Base-by-base conservation (phyloP, 2,113 vertebrate species). In the Coturnix japonica region DNA sequence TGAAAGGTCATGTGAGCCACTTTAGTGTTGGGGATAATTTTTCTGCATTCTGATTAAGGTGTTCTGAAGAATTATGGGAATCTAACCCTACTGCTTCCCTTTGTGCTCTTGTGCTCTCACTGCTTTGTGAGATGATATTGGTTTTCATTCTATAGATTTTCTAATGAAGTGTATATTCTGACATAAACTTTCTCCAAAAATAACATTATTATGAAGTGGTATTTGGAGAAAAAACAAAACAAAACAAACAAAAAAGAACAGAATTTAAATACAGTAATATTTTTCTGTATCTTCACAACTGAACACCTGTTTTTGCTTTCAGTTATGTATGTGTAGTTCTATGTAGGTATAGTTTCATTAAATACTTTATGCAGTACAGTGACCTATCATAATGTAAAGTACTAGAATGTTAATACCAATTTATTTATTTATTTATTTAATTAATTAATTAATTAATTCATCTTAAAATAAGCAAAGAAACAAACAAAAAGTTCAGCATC, bases 41-140 rank as follows among this genome's bases (percentile, higher is more conserved):
- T 87, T 77, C 77, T 88, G 77, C 72, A 39, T 83, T 84, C 41
- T 84, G 49, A 79, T 80, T 89, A 81, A 82, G 75, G 22, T 57
- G 12, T 75, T 35, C 43, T 39, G 59, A 76, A 66, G 41, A 81
- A 53, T 61, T 91, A 78, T 67, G 72, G 20, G 87, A 87, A 94
- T 88, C 23, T 74, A 1, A 2, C 2, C 25, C 59, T 90, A 13
- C 28, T 81, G 61, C 79, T 94, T 37, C 25, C 77, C 1, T 59
- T 59, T 54, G 25, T 37, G 12, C 28, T 86, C 18, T 59, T 54
- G 25, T 37, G 12, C 28, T 86, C 18, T 69, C 31, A 74, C 12
- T 59, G 31, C 79, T 74, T 87, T 90, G 33, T 54, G 61, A 56
- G 16, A 31, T 89, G 28, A 60, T 15, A 74, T 7, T 83, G 30